Evolutionary conservation across 2,888 invertebrate species (phyloP).

Genomic region (Colletes collaris): DNA sequence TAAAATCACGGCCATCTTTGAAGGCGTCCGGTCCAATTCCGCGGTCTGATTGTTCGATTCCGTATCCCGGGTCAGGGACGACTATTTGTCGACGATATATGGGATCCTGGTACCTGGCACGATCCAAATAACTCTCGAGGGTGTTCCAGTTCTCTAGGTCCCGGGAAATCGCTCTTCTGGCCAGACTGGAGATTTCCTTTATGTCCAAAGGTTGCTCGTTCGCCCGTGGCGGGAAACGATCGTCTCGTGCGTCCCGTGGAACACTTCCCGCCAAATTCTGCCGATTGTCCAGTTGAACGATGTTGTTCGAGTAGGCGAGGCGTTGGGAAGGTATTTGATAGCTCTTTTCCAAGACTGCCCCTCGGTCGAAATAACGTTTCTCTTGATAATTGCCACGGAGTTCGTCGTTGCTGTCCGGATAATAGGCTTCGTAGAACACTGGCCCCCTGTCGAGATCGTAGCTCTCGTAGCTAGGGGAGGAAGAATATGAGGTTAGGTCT

Average conservation of each 20-base stretch:
- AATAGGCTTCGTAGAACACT: constrained; percentile 77
- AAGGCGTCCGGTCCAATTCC: not conserved
- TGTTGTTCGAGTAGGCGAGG: constrained; percentile 12
- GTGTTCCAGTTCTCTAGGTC: constrained; percentile 62
- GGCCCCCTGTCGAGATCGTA: constrained; percentile 74
- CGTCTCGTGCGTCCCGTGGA: not conserved
- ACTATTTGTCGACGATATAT: constrained; percentile 17
- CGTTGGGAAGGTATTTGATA: constrained; percentile 65
- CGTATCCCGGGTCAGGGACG: constrained; percentile 2
- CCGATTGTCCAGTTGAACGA: not conserved
- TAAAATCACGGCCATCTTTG: not conserved
- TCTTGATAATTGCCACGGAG: constrained; percentile 33
- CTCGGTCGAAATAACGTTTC: constrained; percentile 63
- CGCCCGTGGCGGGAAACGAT: not conserved
- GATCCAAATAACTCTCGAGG: constrained; percentile 56
- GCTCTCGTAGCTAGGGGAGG: constrained; percentile 60
- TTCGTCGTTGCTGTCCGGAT: constrained; percentile 68
- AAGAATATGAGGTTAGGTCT: not conserved
- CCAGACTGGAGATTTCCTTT: constrained; percentile 59
- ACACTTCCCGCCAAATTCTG: not conserved
- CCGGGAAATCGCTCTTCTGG: constrained; percentile 55
- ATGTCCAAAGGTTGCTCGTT: constrained; percentile 21
- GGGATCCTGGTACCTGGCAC: constrained; percentile 38
- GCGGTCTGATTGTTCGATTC: not conserved
- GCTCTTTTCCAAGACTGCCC: constrained; percentile 63